A percentile compares a stretch with the other conserved stretches of the same genome.
phyloP scores from a whole-genome alignment of 2,797 vertebrate genomes.

The Alcedo quadribrachys region DNA sequence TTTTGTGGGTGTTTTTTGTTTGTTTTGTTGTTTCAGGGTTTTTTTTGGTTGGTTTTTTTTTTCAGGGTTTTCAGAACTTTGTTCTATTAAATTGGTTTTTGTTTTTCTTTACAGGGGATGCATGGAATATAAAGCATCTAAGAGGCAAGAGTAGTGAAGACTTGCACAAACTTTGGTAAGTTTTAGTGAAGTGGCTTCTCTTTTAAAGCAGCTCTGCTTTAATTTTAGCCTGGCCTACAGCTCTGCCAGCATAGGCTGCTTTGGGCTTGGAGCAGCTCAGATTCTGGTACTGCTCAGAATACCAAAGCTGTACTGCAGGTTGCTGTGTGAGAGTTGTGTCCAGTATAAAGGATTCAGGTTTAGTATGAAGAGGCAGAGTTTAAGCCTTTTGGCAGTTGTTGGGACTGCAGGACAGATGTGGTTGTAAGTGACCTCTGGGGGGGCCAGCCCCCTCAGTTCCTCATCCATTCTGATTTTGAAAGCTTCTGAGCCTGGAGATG shows the following conservation, averaged over 20 bases:
- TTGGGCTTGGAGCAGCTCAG: not conserved
- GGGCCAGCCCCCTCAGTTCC: not conserved
- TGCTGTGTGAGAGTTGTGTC: not conserved
- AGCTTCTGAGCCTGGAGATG: not conserved
- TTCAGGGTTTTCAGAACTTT: not conserved
- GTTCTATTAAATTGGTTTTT: not conserved
- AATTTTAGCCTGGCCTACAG: not conserved
- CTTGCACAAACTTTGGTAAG: slow-evolving; percentile 96
- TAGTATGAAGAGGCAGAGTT: not conserved
- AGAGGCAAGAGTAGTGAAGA: slow-evolving; percentile 94
- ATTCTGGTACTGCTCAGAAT: not conserved
- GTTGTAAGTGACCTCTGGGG: not conserved
- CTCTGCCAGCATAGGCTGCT: not conserved
- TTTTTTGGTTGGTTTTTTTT: no score
- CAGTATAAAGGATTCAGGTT: not conserved
- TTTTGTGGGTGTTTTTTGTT: no score
- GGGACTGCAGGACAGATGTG: no score
- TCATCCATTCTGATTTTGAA: not conserved
- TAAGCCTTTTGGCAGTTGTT: not conserved
- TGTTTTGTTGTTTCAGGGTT: no score
- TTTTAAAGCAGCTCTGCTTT: not conserved
- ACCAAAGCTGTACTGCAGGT: not conserved
- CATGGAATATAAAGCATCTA: slow-evolving; percentile 90
- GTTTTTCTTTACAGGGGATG: slow-evolving; percentile 80
- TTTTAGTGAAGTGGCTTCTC: not conserved